Base-by-base conservation (phyloP, 2,888 invertebrate species). In the Limnephilus auricula region DNA sequence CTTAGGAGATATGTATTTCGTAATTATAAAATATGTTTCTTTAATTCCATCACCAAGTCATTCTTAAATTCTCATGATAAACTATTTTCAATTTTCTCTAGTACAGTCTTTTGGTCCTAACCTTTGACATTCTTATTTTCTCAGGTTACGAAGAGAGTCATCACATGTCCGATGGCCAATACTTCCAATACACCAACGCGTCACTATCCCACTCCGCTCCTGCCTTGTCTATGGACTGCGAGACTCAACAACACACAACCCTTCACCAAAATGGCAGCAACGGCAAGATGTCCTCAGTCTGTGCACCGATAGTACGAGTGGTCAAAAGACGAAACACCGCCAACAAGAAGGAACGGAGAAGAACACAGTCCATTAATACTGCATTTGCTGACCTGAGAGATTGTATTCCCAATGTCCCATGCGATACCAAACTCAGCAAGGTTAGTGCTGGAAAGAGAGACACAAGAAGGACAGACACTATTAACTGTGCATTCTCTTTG, bases 361-460 rank as follows among this genome's bases (percentile, higher is more conserved):
- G 99, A 89, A 99, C 99, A 0, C 98, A 98, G 94, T 98, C 98
- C 93, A 99, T 99, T 93, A 99, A 99, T 95, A 98, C 98, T 89
- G 99, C 99, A 0, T 99, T 99, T 94, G 98, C 98, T 0, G 98
- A 98, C 94, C 96, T 99, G 0, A 95, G 99, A 25, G 99, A 99
- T 93, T 98, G 99, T 94, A 99, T 99, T 94, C 99, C 99, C 0
- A 99, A 99, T 94, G 99, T 99, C 0, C 99, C 99, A 0, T 97
- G 98, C 0, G 99, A 99, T 94, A 99, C 99, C 0, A 99, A 99
- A 95, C 95, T 99, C 45, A 99, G 99, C 25, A 99, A 99, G 96
- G 98, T 98, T 95, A 96, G 91, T 93, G 98, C 98, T 98, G 94
- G 99, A 95, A 87, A 65, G 65, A 99, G 99, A 94, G 99, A 99